Conservation (phyloP, 2,797 vertebrate genomes). For the Acanthiza pusilla region DNA sequence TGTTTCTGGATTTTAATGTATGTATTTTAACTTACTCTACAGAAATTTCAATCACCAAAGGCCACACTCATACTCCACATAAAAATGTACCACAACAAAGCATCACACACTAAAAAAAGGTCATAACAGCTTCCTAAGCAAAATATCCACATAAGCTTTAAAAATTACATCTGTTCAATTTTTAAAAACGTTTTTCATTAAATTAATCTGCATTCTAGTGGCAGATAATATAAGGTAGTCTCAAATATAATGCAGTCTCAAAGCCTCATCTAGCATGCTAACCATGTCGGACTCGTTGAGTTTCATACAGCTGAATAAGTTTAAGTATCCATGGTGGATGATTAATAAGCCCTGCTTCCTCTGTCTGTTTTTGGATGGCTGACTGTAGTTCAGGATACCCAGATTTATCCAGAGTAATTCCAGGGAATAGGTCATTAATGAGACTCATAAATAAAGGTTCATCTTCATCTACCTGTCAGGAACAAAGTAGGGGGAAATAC, state of each 20-base stretch:
- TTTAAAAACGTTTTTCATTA: neutral
- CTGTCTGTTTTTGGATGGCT: slow-evolving; percentile 76
- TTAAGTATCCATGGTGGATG: slow-evolving; percentile 85
- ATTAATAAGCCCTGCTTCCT: slow-evolving; percentile 78
- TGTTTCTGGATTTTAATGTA: neutral
- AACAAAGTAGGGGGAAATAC: neutral
- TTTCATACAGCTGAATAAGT: slow-evolving; percentile 86
- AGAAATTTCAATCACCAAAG: neutral
- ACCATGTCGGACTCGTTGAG: slow-evolving; percentile 85
- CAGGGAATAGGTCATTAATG: slow-evolving; percentile 78
- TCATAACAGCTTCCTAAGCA: neutral
- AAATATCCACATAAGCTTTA: neutral
- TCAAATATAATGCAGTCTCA: neutral
- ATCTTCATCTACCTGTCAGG: slow-evolving; percentile 77
- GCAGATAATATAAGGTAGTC: neutral
- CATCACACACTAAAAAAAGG: neutral
- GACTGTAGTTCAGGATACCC: slow-evolving; percentile 82
- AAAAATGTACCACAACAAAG: neutral
- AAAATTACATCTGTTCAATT: neutral
- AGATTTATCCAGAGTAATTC: slow-evolving; percentile 75
- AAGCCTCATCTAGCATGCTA: slow-evolving; percentile 32
- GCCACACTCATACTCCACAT: neutral
- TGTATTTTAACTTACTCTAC: neutral
- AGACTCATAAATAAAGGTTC: slow-evolving; percentile 81
- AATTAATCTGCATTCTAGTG: neutral